Base-by-base conservation (phyloP, 2,888 invertebrate species). In the Diabrotica balteata region DNA sequence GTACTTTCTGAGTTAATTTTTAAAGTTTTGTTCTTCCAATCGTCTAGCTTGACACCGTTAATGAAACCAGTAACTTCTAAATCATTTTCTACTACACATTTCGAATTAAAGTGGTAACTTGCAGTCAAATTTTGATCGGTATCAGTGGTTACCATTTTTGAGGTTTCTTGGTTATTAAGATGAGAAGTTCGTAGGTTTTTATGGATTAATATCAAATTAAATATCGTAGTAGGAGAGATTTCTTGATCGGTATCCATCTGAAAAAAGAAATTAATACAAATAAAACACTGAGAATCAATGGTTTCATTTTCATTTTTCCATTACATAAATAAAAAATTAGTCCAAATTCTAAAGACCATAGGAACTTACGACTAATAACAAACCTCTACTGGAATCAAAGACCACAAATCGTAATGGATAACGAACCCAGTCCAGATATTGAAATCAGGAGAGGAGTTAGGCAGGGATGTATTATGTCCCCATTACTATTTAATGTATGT, bases 1-100 rank as follows among this genome's bases (percentile, higher is more conserved):
- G 78, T 73, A 0, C 78, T 47, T 4, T 79, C 74, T 0, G 79
- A 78, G 5, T 73, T 72, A 10, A 76, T 77, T 77, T 82, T 82
- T 1, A 87, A 70, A 2, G 82, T 77, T n/a, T 79, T 76, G 46
- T 76, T 71, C 46, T 83, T 77, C 88, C 88, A 88, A 7, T 81
- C 69, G 6, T 78, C 76, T 47, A 86, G 79, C 73, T 87, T 80
- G 32, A 87, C 83, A 2, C 83, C 83, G 46, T 81, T 82, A 7
- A 83, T 70, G 5, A 72, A 58, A 22, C 81, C 82, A 54, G 69
- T 47, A 2, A 78, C 70, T 7, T 69, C 54, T 45, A 83, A 59
- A 73, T 81, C 73, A 7, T 75, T 68, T 55, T 79, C 73, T 5
- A 79, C 52, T 9, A 70, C 73, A 7, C 73, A 69, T 72, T 81